Conservation (phyloP, 2,797 vertebrate species). For the Ataeniobius toweri region DNA sequence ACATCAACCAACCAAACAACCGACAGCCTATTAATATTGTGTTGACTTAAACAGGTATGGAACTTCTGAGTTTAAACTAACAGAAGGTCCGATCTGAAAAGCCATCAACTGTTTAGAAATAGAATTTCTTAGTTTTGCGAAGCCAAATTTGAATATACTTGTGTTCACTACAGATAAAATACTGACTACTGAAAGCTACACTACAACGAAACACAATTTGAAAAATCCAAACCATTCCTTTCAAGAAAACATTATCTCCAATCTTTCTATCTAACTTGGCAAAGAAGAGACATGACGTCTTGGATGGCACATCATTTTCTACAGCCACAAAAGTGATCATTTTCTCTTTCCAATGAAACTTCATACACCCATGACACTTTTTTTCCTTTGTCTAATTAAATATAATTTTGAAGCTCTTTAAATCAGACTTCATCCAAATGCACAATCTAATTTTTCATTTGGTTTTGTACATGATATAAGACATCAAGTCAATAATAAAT, state of each 20-base stretch:
- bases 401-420: constrained; percentile 84
- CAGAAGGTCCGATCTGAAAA: not conserved
- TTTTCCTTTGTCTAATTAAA: constrained; percentile 82
- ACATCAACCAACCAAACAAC: not conserved
- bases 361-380: constrained; percentile 74
- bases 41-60: not conserved
- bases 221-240: not conserved
- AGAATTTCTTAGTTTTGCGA: not conserved
- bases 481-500: constrained; percentile 89
- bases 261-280: constrained; percentile 57
- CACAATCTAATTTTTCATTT: constrained; percentile 86
- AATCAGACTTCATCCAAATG: constrained; percentile 83
- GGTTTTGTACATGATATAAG: constrained; percentile 86
- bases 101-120: not conserved
- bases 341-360: constrained; percentile 70
- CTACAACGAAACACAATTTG: not conserved
- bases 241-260: constrained; percentile 32
- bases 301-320: constrained; percentile 61
- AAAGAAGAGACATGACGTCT: constrained; percentile 53
- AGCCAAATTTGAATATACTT: not conserved
- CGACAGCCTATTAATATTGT: not conserved
- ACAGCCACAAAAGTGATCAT: constrained; percentile 70
- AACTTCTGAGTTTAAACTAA: not conserved
- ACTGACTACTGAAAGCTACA: not conserved
- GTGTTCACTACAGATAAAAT: not conserved